phyloP scores from a whole-genome alignment of 1,140 invertebrate species.

The Brachionus paranguensis region DNA sequence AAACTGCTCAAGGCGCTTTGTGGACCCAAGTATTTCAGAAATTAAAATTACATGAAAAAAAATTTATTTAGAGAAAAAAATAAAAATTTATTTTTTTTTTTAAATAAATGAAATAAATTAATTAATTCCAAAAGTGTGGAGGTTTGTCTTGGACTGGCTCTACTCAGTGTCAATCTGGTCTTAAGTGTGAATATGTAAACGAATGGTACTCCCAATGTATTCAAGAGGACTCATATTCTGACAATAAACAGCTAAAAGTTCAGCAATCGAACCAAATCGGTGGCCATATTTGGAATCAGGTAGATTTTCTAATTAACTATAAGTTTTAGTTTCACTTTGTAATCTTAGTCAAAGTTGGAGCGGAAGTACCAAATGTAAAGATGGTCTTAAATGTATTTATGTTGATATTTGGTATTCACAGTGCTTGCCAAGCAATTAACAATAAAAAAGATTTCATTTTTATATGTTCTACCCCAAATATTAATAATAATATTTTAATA shows the following conservation, averaged over 20 bases:
- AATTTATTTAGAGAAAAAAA: neutral
- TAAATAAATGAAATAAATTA: no score
- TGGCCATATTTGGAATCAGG: neutral
- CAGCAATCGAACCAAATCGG: neutral
- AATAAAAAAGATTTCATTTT: neutral
- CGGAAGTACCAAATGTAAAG: neutral
- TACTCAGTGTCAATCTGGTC: neutral
- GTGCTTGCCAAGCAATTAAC: neutral
- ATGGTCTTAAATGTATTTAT: neutral
- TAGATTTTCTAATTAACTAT: neutral
- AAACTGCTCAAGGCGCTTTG: neutral
- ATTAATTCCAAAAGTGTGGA: neutral
- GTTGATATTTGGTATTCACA: slow-evolving; percentile 13
- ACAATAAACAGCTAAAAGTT: neutral
- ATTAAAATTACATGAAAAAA: neutral
- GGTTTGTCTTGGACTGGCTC: neutral
- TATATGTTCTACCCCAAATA: no score
- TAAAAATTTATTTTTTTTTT: neutral
- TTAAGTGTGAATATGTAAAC: neutral
- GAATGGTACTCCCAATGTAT: neutral
- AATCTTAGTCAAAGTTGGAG: neutral
- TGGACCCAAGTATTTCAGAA: neutral
- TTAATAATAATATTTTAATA: no score
- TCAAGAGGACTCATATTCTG: neutral
- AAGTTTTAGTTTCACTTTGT: no score